Evolutionary conservation across 2,888 invertebrate genomes (phyloP), one percentile per base, ranked within the genome.

Genomic region (Tridacna gigas): DNA sequence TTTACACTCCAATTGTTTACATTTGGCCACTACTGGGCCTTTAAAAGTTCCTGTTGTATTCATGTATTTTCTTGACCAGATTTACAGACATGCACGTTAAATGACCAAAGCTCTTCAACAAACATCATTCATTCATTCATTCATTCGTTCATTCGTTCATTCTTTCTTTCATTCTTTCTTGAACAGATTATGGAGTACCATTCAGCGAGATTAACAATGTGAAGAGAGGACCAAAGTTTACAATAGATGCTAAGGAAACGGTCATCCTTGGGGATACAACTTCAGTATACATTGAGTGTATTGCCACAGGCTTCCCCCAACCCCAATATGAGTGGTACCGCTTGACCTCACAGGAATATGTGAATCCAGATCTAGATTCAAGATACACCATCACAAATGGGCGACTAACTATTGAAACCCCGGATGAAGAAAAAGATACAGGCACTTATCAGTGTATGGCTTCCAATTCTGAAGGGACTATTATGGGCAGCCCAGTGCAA

Each of bases 381-480:
- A 84, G 92, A 18, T 93, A 90, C 82, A 91, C 93, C 0, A 76
- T 93, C 74, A 93, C 91, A 15, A 93, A 92, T 83, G 94, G 94
- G 5, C 85, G 91, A 9, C 83, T 94, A 65, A 86, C 90, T n/a
- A 94, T 94, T 48, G 80, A 88, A 60, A 67, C 88, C 11, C 93
- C 94, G 0, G 63, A 22, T 0, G 90, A 90, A 48, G 66, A 79
- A 0, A 15, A 67, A 3, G 93, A 94, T 86, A 91, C 90, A 15
- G 92, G 91, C 0, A 75, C 86, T n/a, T 94, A 94, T 82, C 91
- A 92, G 80, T 94, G 94, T 77, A 80, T 75, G 22, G 93, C 91
- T 0, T 67, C 77, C 11, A 94, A 94, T 83, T 37, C 85, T n/a
- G 90, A 85, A 76, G 94, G 94, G 9, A 84, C 83, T 0, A 89